Base-by-base conservation (phyloP, 2,797 vertebrate species). In the Trachops cirrhosus region DNA sequence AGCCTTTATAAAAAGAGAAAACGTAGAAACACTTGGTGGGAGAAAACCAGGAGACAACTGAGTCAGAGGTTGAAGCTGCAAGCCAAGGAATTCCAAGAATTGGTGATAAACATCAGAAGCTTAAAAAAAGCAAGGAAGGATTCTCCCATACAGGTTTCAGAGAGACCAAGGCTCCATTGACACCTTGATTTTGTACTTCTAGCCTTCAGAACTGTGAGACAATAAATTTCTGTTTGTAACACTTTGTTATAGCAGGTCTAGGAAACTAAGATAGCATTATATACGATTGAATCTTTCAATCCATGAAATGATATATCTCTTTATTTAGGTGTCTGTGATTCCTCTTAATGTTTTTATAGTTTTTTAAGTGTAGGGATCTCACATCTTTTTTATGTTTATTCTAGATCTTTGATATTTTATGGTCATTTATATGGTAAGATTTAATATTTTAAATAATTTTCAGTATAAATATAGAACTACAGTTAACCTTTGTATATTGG, bases 371-470 rank as follows among this genome's bases (percentile, higher is more conserved):
- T 54, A 71, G 34, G 14, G 1, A 84, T 24, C 3, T 7, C 26
- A 85, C 21, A 89, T 67, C 70, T 44, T 48, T 57, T 50, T 32
- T 89, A 89, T n/a, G 16, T 67, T 57, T 92, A 54, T 93, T 79
- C 44, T 89, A 85, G 3, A 44, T 32, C 12, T 67, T 95, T 93
- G 41, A 39, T 73, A 64, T 73, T 89, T 84, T 62, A 59, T 70
- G 6, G 14, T 77, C 83, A 83, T 89, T 89, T 93, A 89, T 79
- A 71, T 87, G 68, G 19, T 71, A 71, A 91, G 39, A 14, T 91
- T 87, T 91, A 22, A 77, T 82, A 87, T 95, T 91, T 52, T 87
- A 82, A 15, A 54, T 86, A 82, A 21, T 95, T 57, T 86, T 50
- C 21, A 29, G 3, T 41, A 22, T 77, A 74, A 83, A 86, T 75